A percentile compares a stretch with the other conserved stretches of the same genome.
phyloP scores from a whole-genome alignment of 1,140 invertebrate species.

The Aphis gossypii region DNA sequence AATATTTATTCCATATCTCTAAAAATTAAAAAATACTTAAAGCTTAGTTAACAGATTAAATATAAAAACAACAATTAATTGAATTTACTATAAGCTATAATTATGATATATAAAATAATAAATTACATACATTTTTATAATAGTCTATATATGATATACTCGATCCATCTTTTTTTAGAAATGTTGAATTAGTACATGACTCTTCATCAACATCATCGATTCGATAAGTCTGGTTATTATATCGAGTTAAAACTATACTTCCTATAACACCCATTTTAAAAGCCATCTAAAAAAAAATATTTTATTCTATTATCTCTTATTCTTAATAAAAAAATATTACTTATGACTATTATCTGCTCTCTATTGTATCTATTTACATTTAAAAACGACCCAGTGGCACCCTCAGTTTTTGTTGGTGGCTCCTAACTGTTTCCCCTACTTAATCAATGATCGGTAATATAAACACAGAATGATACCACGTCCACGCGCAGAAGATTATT shows the following conservation, averaged over 20 bases:
- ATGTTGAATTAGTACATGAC: slow-evolving; percentile 68
- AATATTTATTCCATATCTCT: slow-evolving; percentile 53
- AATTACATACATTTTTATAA: background rate
- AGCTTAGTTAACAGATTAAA: background rate
- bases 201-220: slow-evolving; percentile 79
- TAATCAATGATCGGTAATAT: too few relatives aligned
- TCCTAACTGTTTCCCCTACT: too few relatives aligned
- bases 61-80: background rate
- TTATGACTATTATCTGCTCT: too few relatives aligned
- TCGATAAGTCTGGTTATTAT: slow-evolving; percentile 79
- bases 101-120: background rate
- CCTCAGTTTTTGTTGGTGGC: too few relatives aligned
- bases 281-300: slow-evolving; percentile 13
- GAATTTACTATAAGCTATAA: too few relatives aligned
- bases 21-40: slow-evolving; percentile 33
- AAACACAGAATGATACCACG: too few relatives aligned
- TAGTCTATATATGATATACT: slow-evolving; percentile 54
- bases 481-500: too few relatives aligned
- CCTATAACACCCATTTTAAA: slow-evolving; percentile 59
- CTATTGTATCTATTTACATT: too few relatives aligned
- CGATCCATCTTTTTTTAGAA: slow-evolving; percentile 71
- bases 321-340: too few relatives aligned
- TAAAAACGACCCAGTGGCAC: too few relatives aligned
- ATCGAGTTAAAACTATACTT: slow-evolving; percentile 79
- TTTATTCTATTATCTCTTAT: background rate